Evolutionary conservation across 2,113 vertebrate species (phyloP).

Genomic region (Semicossyphus pulcher): DNA sequence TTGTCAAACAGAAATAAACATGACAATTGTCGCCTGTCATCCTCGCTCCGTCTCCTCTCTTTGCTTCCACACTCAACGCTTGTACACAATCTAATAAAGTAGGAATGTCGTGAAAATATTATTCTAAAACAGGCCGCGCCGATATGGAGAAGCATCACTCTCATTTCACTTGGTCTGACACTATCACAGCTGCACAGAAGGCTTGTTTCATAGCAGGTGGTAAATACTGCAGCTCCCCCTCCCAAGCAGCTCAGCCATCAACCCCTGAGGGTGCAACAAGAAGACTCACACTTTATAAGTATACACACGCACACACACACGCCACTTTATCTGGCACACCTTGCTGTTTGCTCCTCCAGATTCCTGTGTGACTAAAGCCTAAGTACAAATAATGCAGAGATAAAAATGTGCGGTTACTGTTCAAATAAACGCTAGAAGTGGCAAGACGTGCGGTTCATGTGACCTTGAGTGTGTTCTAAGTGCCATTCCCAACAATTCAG

Average conservation of each 20-base stretch:
- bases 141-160: conserved; percentile 60
- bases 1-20: conserved; percentile 60
- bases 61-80: conserved; percentile 41
- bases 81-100: conserved; percentile 61
- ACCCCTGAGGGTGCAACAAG: conserved; percentile 62
- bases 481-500: conserved; percentile 10
- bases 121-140: conserved; percentile 51
- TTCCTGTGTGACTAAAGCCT: conserved; percentile 40
- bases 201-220: conserved; percentile 78
- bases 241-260: conserved; percentile 69
- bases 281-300: conserved; percentile 52
- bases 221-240: conserved; percentile 69
- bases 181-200: conserved; percentile 71
- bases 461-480: conserved; percentile 42
- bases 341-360: conserved; percentile 48
- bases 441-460: conserved; percentile 14
- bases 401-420: conserved; percentile 33
- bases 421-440: conserved; percentile 41
- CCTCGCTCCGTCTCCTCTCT: conserved; percentile 22
- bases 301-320: conserved; percentile 20
- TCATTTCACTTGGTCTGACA: conserved; percentile 66
- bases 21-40: conserved; percentile 63
- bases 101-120: conserved; percentile 55
- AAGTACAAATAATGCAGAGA: conserved; percentile 40
- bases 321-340: conserved; percentile 46